A percentile compares a stretch with the other conserved stretches of the same genome.
Evolutionary conservation across 2,888 invertebrate genomes (phyloP).

Genomic region (Adelphocoris suturalis): DNA sequence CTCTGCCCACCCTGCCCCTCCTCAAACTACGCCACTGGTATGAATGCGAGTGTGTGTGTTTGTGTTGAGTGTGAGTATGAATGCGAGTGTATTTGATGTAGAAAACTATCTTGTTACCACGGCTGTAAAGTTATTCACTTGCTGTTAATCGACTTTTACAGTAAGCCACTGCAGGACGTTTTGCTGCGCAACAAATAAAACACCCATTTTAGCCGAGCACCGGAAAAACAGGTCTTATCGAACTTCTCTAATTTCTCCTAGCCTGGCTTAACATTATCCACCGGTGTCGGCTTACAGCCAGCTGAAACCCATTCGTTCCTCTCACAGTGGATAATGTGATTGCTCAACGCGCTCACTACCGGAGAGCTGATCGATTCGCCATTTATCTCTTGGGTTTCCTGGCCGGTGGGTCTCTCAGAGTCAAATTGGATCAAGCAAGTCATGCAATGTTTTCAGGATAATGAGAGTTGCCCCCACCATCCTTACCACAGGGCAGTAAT

Average conservation of each 20-base stretch:
- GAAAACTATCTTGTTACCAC: too few species aligned
- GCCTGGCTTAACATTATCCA: background rate
- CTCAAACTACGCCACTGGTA: too few species aligned
- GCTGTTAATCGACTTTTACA: background rate
- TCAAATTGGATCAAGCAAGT: conserved; percentile 49
- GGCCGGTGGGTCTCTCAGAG: conserved; percentile 16
- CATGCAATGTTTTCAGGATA: conserved; percentile 48
- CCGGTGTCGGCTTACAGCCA: conserved; percentile 9
- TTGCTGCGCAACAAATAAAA: background rate
- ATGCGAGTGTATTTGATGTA: too few species aligned
- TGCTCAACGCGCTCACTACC: background rate
- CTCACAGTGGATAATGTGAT: conserved; percentile 10
- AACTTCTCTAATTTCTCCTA: background rate
- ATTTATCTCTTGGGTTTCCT: conserved; percentile 47
- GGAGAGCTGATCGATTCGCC: conserved; percentile 15
- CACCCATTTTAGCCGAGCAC: background rate
- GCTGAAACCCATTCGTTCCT: conserved; percentile 17
- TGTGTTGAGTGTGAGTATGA: too few species aligned
- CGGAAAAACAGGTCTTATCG: background rate
- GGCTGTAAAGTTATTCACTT: too few species aligned
- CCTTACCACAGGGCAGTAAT: background rate
- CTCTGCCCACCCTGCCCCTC: too few species aligned
- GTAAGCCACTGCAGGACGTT: background rate
- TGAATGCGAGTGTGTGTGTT: too few species aligned
- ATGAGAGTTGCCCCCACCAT: conserved; percentile 7